A percentile compares a stretch with the other conserved stretches of the same genome.
phyloP scores from a whole-genome alignment of 2,113 vertebrate genomes.

The Peromyscus californicus region DNA sequence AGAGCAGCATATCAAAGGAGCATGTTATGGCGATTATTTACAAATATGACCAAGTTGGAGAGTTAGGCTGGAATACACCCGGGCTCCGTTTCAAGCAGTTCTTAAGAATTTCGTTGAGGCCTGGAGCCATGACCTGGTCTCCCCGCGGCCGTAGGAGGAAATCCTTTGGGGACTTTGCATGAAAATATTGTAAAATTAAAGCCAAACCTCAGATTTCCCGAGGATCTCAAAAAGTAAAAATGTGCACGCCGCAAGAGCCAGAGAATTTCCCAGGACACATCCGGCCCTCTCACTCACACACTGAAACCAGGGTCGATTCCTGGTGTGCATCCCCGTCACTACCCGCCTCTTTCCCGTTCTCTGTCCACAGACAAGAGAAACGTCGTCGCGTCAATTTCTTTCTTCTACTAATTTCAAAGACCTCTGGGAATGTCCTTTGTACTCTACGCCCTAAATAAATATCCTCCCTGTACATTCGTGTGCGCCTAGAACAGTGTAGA shows the following conservation, averaged over 20 bases:
- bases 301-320: background rate
- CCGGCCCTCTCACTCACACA: background rate
- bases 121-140: slow-evolving; percentile 31
- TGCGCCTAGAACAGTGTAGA: slow-evolving; percentile 37
- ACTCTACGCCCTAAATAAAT: background rate
- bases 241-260: background rate
- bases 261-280: background rate
- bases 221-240: background rate
- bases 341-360: background rate
- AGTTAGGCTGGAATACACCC: background rate
- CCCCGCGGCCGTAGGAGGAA: background rate
- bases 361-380: background rate
- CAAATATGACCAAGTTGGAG: background rate
- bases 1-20: background rate
- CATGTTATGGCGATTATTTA: background rate
- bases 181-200: background rate
- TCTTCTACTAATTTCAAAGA: slow-evolving; percentile 6
- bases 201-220: background rate
- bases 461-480: background rate
- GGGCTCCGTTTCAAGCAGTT: slow-evolving; percentile 28
- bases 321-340: background rate
- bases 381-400: background rate
- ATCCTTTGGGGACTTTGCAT: background rate
- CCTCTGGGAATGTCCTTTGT: background rate
- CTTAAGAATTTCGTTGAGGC: slow-evolving; percentile 27